A percentile compares a stretch with the other conserved stretches of the same genome.
Evolutionary conservation across 92 coral and sea anemone species (phyloP).

Genomic region (Virgularia gustaviana): DNA sequence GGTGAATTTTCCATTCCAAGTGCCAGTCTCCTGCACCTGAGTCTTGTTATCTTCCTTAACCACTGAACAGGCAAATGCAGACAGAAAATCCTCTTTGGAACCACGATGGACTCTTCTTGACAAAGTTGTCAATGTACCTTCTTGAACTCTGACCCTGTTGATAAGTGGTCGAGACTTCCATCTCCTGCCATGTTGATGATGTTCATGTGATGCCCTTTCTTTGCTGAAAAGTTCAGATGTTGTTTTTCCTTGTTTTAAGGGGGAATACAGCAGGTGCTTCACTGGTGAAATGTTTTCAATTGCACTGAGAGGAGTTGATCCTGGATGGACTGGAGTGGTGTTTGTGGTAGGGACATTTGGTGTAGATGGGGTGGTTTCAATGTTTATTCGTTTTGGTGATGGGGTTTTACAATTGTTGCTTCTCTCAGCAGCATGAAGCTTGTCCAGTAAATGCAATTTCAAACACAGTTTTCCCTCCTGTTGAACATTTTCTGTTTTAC

Average conservation of each 20-base stretch:
- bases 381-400: not conserved
- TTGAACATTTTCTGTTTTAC: not conserved
- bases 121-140: not conserved
- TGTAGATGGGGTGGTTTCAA: not conserved
- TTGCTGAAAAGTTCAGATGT: not conserved
- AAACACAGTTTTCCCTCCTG: not conserved
- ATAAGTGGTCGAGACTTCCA: constrained; percentile 26
- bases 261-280: constrained; percentile 9
- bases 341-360: not conserved
- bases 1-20: constrained; percentile 31
- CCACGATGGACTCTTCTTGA: constrained; percentile 2
- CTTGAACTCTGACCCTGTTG: not conserved
- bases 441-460: not conserved
- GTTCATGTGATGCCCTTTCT: not conserved
- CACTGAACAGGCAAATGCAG: constrained; percentile 1
- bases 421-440: not conserved
- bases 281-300: constrained; percentile 21
- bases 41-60: not conserved
- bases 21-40: not conserved
- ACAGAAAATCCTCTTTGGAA: not conserved
- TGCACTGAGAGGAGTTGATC: constrained; percentile 17
- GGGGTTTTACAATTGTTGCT: not conserved
- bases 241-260: not conserved
- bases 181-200: constrained; percentile 27
- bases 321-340: constrained; percentile 6